phyloP scores from a whole-genome alignment of 2,113 vertebrate species.

The Cathartes aura region DNA sequence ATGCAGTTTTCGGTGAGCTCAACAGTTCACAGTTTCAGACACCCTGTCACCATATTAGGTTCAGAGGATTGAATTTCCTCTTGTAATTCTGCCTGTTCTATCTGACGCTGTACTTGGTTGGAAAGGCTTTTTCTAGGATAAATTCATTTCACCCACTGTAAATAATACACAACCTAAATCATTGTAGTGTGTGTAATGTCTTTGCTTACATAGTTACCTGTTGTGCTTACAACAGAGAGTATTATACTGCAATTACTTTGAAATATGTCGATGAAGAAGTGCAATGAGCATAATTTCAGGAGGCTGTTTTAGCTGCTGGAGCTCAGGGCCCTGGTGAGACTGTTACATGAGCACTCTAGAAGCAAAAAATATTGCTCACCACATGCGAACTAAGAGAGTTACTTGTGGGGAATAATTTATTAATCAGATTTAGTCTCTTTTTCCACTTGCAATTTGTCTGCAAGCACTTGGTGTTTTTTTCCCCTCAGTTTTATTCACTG shows the following conservation, averaged over 20 bases:
- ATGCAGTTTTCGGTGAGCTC: not conserved
- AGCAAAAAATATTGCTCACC: slow-evolving; percentile 1
- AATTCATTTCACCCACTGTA: not conserved
- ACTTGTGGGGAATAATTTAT: slow-evolving; percentile 1
- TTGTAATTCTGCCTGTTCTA: not conserved
- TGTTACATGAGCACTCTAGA: not conserved
- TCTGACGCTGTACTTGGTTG: not conserved
- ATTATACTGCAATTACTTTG: slow-evolving; percentile 34
- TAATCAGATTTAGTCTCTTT: not conserved
- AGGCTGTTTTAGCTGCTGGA: slow-evolving; percentile 9
- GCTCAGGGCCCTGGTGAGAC: not conserved
- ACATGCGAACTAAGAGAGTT: not conserved
- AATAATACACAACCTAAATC: not conserved
- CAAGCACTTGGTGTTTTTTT: not conserved
- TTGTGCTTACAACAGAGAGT: not conserved
- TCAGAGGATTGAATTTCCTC: not conserved
- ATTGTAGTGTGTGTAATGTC: not conserved
- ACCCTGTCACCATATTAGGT: not conserved
- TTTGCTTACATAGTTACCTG: not conserved
- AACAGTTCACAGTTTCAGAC: not conserved
- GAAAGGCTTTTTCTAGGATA: not conserved
- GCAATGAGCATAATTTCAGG: slow-evolving; percentile 6
- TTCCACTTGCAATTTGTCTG: slow-evolving; percentile 19
- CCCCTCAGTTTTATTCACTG: not conserved
- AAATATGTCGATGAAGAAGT: slow-evolving; percentile 21